phyloP scores from a whole-genome alignment of 2,113 vertebrate species.

The Nyctibius bracteatus region DNA sequence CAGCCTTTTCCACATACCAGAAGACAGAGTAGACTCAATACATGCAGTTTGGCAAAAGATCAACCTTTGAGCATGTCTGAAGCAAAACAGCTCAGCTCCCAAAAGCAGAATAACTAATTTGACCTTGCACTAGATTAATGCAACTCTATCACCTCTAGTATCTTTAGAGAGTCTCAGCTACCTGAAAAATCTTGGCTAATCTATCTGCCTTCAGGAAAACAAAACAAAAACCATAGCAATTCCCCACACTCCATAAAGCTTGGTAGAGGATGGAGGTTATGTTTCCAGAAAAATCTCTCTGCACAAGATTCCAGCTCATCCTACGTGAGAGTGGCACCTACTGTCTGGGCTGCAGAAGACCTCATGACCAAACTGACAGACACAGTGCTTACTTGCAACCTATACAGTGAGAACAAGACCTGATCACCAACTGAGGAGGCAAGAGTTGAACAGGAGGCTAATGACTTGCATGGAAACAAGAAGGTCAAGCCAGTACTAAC shows the following conservation, averaged over 20 bases:
- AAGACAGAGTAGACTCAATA: background rate
- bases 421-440: background rate
- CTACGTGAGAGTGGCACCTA: background rate
- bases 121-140: background rate
- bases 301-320: background rate
- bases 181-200: background rate
- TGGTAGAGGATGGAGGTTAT: background rate
- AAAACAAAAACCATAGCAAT: background rate
- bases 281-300: background rate
- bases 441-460: background rate
- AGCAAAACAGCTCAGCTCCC: background rate
- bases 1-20: background rate
- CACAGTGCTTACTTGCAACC: rapidly evolving
- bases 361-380: background rate
- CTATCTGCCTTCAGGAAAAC: background rate
- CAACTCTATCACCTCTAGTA: background rate
- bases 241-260: background rate
- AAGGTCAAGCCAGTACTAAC: background rate
- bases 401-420: background rate
- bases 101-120: background rate
- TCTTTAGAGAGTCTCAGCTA: background rate
- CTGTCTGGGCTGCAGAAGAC: background rate
- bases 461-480: background rate
- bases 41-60: background rate
- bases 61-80: background rate